Evolutionary conservation across 2,113 vertebrate genomes (phyloP).

Genomic region (Hemiscyllium ocellatum): DNA sequence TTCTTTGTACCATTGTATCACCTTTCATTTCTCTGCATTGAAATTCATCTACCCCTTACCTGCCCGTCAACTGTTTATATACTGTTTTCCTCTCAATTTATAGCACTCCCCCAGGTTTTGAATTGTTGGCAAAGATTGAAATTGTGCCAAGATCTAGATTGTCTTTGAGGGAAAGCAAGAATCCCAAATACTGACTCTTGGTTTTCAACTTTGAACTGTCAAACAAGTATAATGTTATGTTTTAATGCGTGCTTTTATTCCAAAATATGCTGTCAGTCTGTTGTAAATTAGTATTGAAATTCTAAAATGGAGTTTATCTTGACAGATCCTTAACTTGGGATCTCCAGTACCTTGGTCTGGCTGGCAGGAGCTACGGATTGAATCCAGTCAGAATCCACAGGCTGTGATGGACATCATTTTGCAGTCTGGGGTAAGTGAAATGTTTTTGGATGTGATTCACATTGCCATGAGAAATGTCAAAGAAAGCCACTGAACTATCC

Average conservation of each 20-base stretch:
- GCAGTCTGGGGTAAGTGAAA: slow-evolving; percentile 67
- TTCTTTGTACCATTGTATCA: too few species aligned
- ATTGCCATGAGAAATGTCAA: neutral
- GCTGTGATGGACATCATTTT: slow-evolving; percentile 68
- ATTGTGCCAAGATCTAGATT: too few species aligned
- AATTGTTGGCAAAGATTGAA: too few species aligned
- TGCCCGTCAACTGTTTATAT: too few species aligned
- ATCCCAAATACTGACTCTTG: too few species aligned
- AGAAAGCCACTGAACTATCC: too few species aligned
- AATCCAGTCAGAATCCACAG: slow-evolving; percentile 66
- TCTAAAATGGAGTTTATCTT: slow-evolving; percentile 37
- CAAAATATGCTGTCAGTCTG: neutral
- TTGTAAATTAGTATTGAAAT: neutral
- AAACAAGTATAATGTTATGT: neutral
- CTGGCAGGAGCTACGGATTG: slow-evolving; percentile 79
- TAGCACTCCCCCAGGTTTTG: too few species aligned
- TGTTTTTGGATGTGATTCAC: neutral
- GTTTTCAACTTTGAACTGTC: neutral
- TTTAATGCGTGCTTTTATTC: neutral
- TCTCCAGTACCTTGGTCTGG: slow-evolving; percentile 62
- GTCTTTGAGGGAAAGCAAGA: too few species aligned
- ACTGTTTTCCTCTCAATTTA: neutral
- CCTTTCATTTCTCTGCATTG: too few species aligned
- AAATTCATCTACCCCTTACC: neutral
- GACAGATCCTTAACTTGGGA: slow-evolving; percentile 74